Evolutionary conservation across 1,140 invertebrate species (phyloP).

Genomic region (Platyura marginata): DNA sequence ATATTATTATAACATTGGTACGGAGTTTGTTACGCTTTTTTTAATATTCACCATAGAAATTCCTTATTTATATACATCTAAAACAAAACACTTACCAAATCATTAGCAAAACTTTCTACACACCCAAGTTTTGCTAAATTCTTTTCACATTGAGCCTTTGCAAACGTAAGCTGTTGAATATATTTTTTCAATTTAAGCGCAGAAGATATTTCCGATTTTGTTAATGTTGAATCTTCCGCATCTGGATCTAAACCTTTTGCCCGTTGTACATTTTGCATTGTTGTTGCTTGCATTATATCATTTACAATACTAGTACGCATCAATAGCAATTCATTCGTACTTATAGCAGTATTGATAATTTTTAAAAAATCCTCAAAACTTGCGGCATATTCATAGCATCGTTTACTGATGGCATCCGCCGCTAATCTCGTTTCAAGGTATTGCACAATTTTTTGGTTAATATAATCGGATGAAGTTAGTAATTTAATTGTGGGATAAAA

Average conservation of each 20-base stretch:
- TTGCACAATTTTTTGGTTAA: constrained; percentile 69
- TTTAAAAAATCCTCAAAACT: constrained; percentile 80
- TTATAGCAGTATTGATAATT: constrained; percentile 61
- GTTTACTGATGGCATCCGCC: constrained; percentile 54
- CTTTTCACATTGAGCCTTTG: constrained; percentile 67
- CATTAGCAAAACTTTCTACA: constrained; percentile 50
- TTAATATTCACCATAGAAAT: no score
- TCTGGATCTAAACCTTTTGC: constrained; percentile 62
- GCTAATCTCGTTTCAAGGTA: constrained; percentile 66
- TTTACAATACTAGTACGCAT: constrained; percentile 70
- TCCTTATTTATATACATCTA: background rate
- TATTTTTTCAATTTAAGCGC: constrained; percentile 51
- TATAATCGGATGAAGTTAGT: constrained; percentile 76
- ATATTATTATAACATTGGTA: no score
- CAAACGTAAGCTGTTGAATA: constrained; percentile 65
- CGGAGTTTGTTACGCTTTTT: no score
- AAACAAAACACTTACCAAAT: constrained; percentile 10
- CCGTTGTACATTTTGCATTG: constrained; percentile 72
- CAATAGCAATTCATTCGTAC: constrained; percentile 65
- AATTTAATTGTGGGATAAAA: constrained; percentile 65
- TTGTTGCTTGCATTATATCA: constrained; percentile 86
- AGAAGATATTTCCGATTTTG: constrained; percentile 51
- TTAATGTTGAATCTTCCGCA: constrained; percentile 33
- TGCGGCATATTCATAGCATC: constrained; percentile 71
- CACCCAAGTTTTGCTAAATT: constrained; percentile 57